Evolutionary conservation across 2,888 invertebrate species (phyloP).

Genomic region (Glaucopsyche alexis): DNA sequence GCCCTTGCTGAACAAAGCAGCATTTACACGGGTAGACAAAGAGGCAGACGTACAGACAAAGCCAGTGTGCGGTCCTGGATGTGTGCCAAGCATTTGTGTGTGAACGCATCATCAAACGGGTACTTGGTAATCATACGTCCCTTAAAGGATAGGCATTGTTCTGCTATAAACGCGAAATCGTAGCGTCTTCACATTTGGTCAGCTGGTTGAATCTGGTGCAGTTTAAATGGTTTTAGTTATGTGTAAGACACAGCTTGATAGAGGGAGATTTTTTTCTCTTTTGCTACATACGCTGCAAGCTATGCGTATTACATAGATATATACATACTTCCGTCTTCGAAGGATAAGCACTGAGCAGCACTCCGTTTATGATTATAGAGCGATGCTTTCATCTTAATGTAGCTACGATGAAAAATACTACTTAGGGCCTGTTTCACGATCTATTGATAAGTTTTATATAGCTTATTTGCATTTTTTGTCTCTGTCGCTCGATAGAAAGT

Average conservation of each 20-base stretch:
- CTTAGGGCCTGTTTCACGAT: too few species aligned
- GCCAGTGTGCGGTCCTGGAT: constrained; percentile 53
- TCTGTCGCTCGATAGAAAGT: background rate
- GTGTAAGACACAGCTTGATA: background rate
- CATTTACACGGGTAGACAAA: constrained; percentile 54
- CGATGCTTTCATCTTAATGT: too few species aligned
- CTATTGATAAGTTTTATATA: too few species aligned
- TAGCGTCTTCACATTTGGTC: background rate
- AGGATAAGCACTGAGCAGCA: too few species aligned
- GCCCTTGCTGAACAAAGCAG: constrained; percentile 43
- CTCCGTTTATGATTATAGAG: too few species aligned
- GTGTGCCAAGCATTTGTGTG: constrained; percentile 52
- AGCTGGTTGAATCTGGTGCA: background rate
- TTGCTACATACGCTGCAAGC: background rate
- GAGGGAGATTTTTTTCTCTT: background rate
- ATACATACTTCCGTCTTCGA: too few species aligned
- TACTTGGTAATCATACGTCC: constrained; percentile 40
- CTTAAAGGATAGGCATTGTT: constrained; percentile 31
- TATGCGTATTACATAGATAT: too few species aligned
- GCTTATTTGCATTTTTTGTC: background rate
- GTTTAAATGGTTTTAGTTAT: background rate
- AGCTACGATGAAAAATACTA: too few species aligned
- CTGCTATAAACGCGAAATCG: constrained; percentile 28
- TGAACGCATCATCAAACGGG: constrained; percentile 42
- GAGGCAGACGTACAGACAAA: constrained; percentile 60